Conservation (phyloP, 2,797 vertebrate species). For the Vireo griseus region DNA sequence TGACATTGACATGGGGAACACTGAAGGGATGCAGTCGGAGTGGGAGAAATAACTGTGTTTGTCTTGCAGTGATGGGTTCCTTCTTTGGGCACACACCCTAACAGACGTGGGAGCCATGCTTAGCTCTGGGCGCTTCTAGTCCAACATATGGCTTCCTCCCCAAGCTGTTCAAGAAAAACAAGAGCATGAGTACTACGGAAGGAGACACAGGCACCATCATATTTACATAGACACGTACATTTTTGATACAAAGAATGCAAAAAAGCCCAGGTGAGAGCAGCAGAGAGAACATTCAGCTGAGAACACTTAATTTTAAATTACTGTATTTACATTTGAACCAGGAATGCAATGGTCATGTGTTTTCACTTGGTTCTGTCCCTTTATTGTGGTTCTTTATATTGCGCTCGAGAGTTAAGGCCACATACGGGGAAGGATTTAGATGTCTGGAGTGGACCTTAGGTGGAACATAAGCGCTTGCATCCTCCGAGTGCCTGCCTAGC, state of each 20-base stretch:
- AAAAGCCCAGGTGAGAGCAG: neutral
- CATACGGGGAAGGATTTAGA: neutral
- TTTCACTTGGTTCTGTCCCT: neutral
- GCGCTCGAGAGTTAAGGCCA: neutral
- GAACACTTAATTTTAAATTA: neutral
- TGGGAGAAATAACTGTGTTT: neutral
- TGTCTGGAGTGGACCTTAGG: neutral
- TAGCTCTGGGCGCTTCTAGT: neutral
- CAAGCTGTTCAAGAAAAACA: neutral
- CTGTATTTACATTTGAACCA: neutral
- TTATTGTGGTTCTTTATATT: neutral
- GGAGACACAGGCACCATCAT: neutral
- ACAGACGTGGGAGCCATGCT: neutral
- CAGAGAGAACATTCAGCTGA: neutral
- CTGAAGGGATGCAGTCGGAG: neutral
- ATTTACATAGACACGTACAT: neutral
- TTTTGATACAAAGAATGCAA: neutral
- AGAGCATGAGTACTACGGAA: neutral
- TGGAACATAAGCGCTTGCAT: fast-evolving
- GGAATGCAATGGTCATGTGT: neutral
- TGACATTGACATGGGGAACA: neutral
- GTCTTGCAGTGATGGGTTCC: neutral
- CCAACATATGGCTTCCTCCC: neutral
- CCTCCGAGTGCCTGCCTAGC: neutral
- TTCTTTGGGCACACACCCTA: neutral